Evolutionary conservation across 2,113 vertebrate genomes (phyloP).

Genomic region (Martes martes): DNA sequence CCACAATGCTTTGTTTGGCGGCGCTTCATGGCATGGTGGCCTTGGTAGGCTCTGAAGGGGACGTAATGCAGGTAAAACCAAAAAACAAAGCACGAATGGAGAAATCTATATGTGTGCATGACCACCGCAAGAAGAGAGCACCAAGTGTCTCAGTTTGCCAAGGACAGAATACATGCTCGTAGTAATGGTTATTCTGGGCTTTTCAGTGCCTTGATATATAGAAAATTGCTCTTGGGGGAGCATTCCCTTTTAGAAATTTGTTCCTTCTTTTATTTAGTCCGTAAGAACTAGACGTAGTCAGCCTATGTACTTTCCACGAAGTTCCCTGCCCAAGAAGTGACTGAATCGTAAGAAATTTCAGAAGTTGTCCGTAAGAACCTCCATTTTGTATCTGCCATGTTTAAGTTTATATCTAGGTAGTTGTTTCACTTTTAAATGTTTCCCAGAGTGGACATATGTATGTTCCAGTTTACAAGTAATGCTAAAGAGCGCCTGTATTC

Average conservation of each 20-base stretch:
- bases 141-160: neutral
- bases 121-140: neutral
- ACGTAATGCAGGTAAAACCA: slow-evolving; percentile 88
- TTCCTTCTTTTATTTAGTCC: slow-evolving; percentile 1
- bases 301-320: neutral
- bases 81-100: rapidly evolving
- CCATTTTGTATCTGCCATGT: neutral
- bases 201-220: neutral
- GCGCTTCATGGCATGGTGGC: slow-evolving; percentile 92
- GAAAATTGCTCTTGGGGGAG: neutral
- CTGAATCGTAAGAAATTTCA: slow-evolving; percentile 8
- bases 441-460: too few species aligned
- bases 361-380: neutral
- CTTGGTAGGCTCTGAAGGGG: slow-evolving; percentile 92
- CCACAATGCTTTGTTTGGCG: slow-evolving; percentile 96
- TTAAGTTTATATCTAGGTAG: neutral
- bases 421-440: neutral
- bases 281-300: neutral
- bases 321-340: neutral
- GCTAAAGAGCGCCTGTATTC: neutral
- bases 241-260: neutral
- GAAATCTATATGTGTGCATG: neutral
- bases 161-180: neutral
- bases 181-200: neutral
- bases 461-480: neutral